Evolutionary conservation across 2,888 invertebrate species (phyloP).

Genomic region (Eurytoma californica): DNA sequence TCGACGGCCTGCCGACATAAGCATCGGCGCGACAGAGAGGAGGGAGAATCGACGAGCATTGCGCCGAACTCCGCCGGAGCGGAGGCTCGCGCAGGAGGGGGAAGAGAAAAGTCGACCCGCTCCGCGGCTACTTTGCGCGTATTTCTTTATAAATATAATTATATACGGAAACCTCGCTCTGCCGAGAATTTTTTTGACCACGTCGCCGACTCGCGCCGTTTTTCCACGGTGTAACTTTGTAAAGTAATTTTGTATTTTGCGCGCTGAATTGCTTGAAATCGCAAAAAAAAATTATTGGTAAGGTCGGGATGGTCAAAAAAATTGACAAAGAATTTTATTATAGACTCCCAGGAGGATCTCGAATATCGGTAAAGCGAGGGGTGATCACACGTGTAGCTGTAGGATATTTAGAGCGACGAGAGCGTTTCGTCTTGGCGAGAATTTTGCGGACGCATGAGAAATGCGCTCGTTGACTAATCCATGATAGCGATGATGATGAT

Average conservation of each 20-base stretch:
- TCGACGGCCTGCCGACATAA: constrained; percentile 65
- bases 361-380: not conserved
- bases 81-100: not conserved
- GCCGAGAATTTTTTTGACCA: constrained; percentile 13
- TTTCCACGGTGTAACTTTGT: not conserved
- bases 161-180: constrained; percentile 5
- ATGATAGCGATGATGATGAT: constrained; percentile 21
- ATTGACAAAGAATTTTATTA: no score
- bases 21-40: not conserved
- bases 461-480: constrained; percentile 12
- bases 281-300: no score
- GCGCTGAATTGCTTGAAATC: no score
- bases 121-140: constrained; percentile 42
- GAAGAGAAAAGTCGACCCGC: constrained; percentile 21
- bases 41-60: not conserved
- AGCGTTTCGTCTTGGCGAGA: constrained; percentile 1
- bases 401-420: constrained; percentile 21
- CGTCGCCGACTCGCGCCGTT: not conserved
- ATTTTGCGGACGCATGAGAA: not conserved
- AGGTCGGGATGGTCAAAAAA: no score
- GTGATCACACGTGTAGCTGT: constrained; percentile 12
- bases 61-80: not conserved
- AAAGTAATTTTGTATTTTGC: not conserved
- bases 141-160: constrained; percentile 33
- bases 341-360: no score